Evolutionary conservation across 2,797 vertebrate genomes (phyloP).

Genomic region (Enteromius fasciolatus): DNA sequence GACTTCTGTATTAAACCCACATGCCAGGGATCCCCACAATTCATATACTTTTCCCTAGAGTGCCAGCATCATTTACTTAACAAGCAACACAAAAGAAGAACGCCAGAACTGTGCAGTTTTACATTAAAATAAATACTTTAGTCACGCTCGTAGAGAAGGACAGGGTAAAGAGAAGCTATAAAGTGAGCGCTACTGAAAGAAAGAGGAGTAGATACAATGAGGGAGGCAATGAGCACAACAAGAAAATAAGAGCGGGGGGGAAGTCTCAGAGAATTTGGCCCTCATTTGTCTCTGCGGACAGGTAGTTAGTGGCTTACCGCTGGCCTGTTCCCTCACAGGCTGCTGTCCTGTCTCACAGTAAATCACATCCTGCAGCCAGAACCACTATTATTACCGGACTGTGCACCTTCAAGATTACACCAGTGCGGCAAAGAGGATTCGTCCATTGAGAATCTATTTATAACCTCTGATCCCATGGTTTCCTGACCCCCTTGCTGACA

Average conservation of each 20-base stretch:
- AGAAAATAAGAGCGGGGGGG: conserved; percentile 33
- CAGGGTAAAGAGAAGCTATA: conserved; percentile 1
- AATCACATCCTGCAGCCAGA: conserved; percentile 53
- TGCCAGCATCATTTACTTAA: conserved; percentile 17
- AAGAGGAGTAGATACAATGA: conserved; percentile 11
- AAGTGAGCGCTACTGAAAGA: background rate
- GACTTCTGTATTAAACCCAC: conserved; percentile 1
- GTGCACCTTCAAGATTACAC: conserved; percentile 54
- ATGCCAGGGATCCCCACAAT: conserved; percentile 23
- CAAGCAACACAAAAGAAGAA: background rate
- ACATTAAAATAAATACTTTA: conserved; percentile 22
- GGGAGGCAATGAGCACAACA: conserved; percentile 15
- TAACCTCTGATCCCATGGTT: conserved; percentile 46
- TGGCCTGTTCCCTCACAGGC: conserved; percentile 46
- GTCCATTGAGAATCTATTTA: conserved; percentile 42
- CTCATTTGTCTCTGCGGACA: conserved; percentile 58
- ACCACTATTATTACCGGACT: conserved; percentile 51
- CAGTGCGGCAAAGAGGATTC: conserved; percentile 44
- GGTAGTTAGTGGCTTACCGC: conserved; percentile 59
- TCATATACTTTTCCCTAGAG: background rate
- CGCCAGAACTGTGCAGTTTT: background rate
- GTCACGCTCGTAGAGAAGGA: background rate
- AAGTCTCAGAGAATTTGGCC: conserved; percentile 52
- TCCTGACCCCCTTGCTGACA: conserved; percentile 40
- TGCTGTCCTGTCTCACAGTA: conserved; percentile 53